These are phyloP conservation scores for Bufo gargarizans DNA, from an alignment of 2,113 vertebrate species.

Conservation along the genomic window DNA sequence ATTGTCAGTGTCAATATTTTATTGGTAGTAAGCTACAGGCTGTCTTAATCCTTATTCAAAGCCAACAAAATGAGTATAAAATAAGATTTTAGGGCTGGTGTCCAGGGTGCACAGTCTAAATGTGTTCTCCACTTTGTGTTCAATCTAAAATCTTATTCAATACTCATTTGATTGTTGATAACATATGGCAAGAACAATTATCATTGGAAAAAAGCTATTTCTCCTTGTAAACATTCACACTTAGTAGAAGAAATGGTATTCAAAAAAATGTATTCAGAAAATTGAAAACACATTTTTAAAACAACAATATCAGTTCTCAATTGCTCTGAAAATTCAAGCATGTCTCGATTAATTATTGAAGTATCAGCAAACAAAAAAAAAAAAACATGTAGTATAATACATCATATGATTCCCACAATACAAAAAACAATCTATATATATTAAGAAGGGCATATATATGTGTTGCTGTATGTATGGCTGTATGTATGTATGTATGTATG, in stretches of 20 bases:
- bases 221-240: slow-evolving; percentile 29
- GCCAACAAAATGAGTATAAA: slow-evolving; percentile 60
- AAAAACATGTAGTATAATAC: neutral
- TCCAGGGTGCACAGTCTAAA: slow-evolving; percentile 58
- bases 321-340: neutral
- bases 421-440: neutral
- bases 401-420: neutral
- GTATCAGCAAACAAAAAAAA: neutral
- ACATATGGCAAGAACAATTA: slow-evolving; percentile 62
- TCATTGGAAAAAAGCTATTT: slow-evolving; percentile 34
- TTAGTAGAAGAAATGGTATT: slow-evolving; percentile 15
- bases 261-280: slow-evolving; percentile 3
- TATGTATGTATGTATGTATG: neutral
- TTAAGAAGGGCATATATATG: no score
- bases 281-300: slow-evolving; percentile 6
- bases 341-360: slow-evolving; percentile 25
- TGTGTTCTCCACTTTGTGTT: slow-evolving; percentile 58
- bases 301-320: slow-evolving; percentile 1
- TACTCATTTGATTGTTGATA: slow-evolving; percentile 57
- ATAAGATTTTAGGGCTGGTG: slow-evolving; percentile 61
- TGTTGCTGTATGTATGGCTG: no score
- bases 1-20: slow-evolving; percentile 65
- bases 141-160: slow-evolving; percentile 59
- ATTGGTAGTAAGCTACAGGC: slow-evolving; percentile 61
- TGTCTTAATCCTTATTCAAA: slow-evolving; percentile 62